Evolutionary conservation across 1,140 invertebrate genomes (phyloP), one percentile per base, ranked within the genome.

Genomic region (Drosophila quadrilineata): DNA sequence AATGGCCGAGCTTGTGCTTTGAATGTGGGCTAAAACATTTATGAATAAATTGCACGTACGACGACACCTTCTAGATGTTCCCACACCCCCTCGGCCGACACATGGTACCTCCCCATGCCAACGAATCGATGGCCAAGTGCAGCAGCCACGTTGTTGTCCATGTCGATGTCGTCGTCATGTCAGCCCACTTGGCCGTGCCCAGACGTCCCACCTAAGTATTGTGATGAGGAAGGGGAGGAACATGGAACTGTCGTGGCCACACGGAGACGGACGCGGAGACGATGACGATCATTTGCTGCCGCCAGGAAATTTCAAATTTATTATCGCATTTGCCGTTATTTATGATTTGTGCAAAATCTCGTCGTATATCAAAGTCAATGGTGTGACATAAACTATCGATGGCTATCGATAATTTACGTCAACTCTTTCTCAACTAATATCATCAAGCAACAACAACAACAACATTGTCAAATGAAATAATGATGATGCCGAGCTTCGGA

Each of bases 31-130:
- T 63, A 76, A 68, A 80, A 71, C 68, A 88, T 88, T 88, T 88
- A 80, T 88, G 75, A 77, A 88, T 88, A 77, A 82, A 88, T 82
- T 80, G 86, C 80, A 85, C 66, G 60, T 75, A 68, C 67, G 74
- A 56, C 53, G 60, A 54, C 69, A 54, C 64, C 59, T 56, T 56
- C 22, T 54, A 36, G 50, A 38, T 54, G 52, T 26, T 2, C 6
- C 26, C 12, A 14, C 21, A 1, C 12, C 9, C 14, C 36, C n/a
- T 10, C n/a, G 0, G 22, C 35, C 14, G 6, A 6, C 22, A n/a
- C 19, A 3, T n/a, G 8, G 24, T 24, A n/a, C 24, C 26, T 9
- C 17, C 19, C 19, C 19, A 14, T 19, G 14, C 17, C 16, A 31
- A n/a, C n/a, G n/a, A n/a, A n/a, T n/a, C n/a, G n/a, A n/a, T n/a